Percentiles rank a stretch among this genome's conserved stretches.
These are phyloP conservation scores for Pollachius pollachius DNA, from an alignment of 2,113 vertebrate genomes.

Conservation along the genomic window DNA sequence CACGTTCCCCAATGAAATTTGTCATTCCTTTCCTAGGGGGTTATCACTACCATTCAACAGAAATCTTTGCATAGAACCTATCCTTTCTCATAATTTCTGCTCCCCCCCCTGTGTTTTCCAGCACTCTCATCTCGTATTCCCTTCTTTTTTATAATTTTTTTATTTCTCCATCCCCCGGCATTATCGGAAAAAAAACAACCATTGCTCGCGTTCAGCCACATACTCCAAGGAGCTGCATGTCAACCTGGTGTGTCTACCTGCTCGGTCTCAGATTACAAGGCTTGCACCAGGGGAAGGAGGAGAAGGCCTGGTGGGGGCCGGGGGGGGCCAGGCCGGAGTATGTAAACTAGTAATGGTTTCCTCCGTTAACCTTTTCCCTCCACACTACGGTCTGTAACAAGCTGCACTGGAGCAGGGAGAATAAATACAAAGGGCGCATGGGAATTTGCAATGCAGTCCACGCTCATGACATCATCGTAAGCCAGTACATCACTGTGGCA, in stretches of 20 bases:
- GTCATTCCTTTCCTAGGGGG: neutral
- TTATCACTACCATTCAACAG: neutral
- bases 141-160: slow-evolving; percentile 1
- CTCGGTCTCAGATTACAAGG: slow-evolving; percentile 61
- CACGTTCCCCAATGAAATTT: neutral
- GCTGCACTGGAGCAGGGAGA: slow-evolving; percentile 43
- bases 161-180: slow-evolving; percentile 14
- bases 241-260: slow-evolving; percentile 47
- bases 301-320: neutral
- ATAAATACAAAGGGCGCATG: slow-evolving; percentile 45
- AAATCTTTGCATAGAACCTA: neutral
- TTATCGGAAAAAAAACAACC: too few species aligned
- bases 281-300: slow-evolving; percentile 17
- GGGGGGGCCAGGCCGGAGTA: slow-evolving; percentile 36
- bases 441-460: slow-evolving; percentile 29
- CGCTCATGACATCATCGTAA: slow-evolving; percentile 34
- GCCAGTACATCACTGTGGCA: neutral
- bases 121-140: neutral
- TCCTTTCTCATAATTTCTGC: neutral
- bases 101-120: neutral
- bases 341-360: slow-evolving; percentile 32
- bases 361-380: slow-evolving; percentile 41
- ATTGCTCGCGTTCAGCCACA: too few species aligned
- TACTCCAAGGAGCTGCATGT: slow-evolving; percentile 10
- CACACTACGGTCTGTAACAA: slow-evolving; percentile 42